These are phyloP conservation scores for Nymphicus hollandicus DNA, from an alignment of 2,113 vertebrate species.

Conservation along the genomic window DNA sequence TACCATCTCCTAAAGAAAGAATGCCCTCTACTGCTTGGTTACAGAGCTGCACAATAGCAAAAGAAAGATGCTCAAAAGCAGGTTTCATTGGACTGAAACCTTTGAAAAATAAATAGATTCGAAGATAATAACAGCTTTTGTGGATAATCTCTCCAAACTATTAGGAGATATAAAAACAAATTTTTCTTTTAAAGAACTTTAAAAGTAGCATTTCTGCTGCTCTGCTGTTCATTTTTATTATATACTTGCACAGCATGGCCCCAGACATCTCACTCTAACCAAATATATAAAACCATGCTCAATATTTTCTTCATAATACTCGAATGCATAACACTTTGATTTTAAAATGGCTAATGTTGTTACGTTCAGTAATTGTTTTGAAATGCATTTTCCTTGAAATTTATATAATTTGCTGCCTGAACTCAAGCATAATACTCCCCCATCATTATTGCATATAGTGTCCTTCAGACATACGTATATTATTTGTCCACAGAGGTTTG, in stretches of 20 bases:
- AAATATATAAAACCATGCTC: not conserved
- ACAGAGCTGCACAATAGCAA: not conserved
- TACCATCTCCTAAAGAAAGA: conserved; percentile 49
- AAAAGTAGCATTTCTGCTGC: not conserved
- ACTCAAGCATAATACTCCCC: not conserved
- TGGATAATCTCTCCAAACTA: not conserved
- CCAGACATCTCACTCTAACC: not conserved
- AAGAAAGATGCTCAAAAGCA: not conserved
- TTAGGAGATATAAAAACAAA: not conserved
- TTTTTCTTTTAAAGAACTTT: not conserved
- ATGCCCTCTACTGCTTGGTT: conserved; percentile 67
- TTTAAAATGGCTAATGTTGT: not conserved
- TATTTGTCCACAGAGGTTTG: not conserved
- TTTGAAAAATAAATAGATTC: not conserved
- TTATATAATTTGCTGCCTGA: not conserved
- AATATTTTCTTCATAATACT: not conserved
- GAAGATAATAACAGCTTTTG: too few relatives aligned
- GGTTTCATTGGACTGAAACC: not conserved
- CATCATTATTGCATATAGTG: not conserved
- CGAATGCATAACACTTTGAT: not conserved
- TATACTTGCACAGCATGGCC: not conserved
- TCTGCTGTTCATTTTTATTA: not conserved
- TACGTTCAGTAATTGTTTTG: not conserved
- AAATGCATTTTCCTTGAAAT: not conserved
- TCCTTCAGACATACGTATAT: not conserved